These are phyloP conservation scores for Pterostichus madidus DNA, from an alignment of 2,888 invertebrate species.

Conservation along the genomic window DNA sequence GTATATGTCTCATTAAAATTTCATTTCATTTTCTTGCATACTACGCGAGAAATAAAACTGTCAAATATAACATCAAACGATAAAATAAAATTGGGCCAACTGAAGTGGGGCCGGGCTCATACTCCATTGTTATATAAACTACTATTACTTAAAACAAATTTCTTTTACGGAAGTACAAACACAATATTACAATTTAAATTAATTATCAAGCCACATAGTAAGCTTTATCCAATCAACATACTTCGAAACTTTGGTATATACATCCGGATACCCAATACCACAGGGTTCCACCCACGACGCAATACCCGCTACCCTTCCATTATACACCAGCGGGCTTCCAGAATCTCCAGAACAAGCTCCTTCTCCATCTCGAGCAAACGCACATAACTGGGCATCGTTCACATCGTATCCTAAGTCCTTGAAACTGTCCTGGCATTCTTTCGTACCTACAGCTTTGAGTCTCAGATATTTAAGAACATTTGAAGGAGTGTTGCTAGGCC, in stretches of 20 bases:
- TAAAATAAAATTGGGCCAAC: no score
- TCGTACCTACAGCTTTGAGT: conserved; percentile 2
- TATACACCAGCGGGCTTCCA: conserved; percentile 50
- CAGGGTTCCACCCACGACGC: conserved; percentile 44
- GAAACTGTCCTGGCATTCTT: neutral
- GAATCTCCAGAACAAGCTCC: conserved; percentile 67
- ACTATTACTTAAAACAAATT: no score
- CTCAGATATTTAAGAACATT: neutral
- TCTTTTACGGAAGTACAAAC: no score
- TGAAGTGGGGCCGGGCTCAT: no score
- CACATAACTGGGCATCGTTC: conserved; percentile 54
- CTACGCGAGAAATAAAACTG: no score
- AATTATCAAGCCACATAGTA: neutral
- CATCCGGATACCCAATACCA: conserved; percentile 53
- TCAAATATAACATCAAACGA: no score
- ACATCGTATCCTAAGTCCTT: conserved; percentile 2
- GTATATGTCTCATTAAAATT: no score
- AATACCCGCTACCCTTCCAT: conserved; percentile 33
- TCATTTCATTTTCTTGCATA: no score
- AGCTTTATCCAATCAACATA: conserved; percentile 45
- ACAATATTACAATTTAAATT: no score
- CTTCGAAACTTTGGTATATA: conserved; percentile 20
- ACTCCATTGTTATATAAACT: no score
- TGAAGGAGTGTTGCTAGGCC: neutral
- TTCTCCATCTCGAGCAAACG: conserved; percentile 41